Conservation (phyloP, 2,888 invertebrate genomes). For the Mythimna loreyi region DNA sequence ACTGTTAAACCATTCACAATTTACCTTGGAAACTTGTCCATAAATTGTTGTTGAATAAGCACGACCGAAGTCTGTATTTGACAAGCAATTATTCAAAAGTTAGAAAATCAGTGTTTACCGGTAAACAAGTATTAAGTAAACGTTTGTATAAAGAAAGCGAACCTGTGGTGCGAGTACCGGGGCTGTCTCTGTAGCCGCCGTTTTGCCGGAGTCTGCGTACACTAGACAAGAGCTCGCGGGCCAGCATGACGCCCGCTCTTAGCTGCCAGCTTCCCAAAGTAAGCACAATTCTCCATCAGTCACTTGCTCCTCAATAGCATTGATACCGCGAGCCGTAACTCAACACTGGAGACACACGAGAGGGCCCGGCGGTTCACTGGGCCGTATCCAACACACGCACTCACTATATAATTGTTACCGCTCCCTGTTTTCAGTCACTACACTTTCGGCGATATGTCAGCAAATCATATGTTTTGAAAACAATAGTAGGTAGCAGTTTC, state of each 20-base stretch:
- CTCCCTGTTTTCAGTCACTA: constrained; percentile 80
- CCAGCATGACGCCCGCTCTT: constrained; percentile 83
- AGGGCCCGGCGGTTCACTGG: constrained; percentile 79
- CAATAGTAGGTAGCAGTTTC: constrained; percentile 76
- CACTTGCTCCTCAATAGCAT: constrained; percentile 76
- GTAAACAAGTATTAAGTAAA: constrained; percentile 57
- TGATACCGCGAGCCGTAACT: constrained; percentile 74
- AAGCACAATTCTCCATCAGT: constrained; percentile 86
- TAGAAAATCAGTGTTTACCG: constrained; percentile 58
- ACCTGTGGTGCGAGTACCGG: constrained; percentile 86
- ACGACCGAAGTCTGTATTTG: constrained; percentile 56
- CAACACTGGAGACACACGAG: constrained; percentile 80
- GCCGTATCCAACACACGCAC: constrained; percentile 85
- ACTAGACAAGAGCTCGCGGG: constrained; percentile 83
- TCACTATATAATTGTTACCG: constrained; percentile 79
- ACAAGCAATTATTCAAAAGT: constrained; percentile 62
- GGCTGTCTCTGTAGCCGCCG: constrained; percentile 84
- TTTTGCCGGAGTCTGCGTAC: constrained; percentile 81
- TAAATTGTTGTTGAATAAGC: constrained; percentile 70
- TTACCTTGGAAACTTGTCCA: constrained; percentile 79
- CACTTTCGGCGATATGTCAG: constrained; percentile 77
- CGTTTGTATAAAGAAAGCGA: constrained; percentile 66
- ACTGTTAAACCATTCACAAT: constrained; percentile 79
- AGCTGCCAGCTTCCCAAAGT: constrained; percentile 73
- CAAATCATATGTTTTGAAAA: constrained; percentile 85